Base-by-base conservation (phyloP, 2,888 invertebrate genomes). In the Netelia inedita region DNA sequence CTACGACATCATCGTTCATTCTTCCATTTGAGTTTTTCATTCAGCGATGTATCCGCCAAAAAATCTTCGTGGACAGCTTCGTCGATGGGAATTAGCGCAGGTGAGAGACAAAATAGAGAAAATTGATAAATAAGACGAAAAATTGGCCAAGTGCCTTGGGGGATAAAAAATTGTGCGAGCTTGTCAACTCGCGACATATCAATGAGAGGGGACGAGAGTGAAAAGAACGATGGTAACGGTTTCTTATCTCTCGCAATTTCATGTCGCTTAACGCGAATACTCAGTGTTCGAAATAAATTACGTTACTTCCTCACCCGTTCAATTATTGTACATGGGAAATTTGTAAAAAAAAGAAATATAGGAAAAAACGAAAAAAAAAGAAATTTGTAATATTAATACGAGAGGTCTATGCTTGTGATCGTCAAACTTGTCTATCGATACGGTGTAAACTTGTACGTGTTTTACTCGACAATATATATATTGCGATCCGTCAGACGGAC, bases 361-460 rank as follows among this genome's bases (percentile, higher is more conserved):
- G 41, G 35, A 63, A 50, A 28, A 63, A 57, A 66, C 3, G 10
- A 61, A 46, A 43, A 65, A 61, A 10, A 59, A 79, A 63, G 43
- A 11, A 65, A 55, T 71, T 72, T 78, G 66, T 82, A 68, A 82
- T 68, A 61, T 43, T 73, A 72, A 78, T 43, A 57, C 72, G 59
- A 59, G 59, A 43, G 19, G 6, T 68, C 61, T 61, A 11, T n/a
- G 59, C 50, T 59, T 50, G 41, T 50, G 53, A 46, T 28, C 43
- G 19, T 53, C 50, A 53, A 43, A 79, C 16, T 82, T 59, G 66
- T 78, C 66, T 43, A 71, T 72, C 71, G 82, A 76, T 78, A 66
- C 76, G n/a, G 69, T 82, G 76, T 82, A 66, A 76, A 74, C 21
- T 76, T 68, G 66, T 73, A 76, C 66, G 53, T 80, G 68, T 68